Evolutionary conservation across 2,888 invertebrate species (phyloP), one percentile per base, ranked within the genome.

Genomic region (Omphaloscelis lunosa): DNA sequence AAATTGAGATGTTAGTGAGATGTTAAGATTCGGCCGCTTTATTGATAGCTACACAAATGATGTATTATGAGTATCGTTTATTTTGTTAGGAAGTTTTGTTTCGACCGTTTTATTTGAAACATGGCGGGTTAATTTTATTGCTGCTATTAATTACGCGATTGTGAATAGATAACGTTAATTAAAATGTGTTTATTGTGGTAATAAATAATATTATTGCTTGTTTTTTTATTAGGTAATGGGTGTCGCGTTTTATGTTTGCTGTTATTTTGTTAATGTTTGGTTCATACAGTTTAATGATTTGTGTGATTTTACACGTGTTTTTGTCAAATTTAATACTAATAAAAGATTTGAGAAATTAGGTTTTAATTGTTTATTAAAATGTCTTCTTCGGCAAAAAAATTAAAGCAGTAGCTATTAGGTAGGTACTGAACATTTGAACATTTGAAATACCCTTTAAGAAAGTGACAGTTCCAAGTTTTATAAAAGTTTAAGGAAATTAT

Each of bases 41-140:
- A 96, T 96, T 96, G 95, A 96, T 96, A 90, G 94, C 93, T 95
- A 96, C 95, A 96, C 93, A 94, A 93, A 94, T 95, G 95, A 95
- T 95, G 91, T 94, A 95, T 95, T 95, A 95, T 94, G 93, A 87
- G 87, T 90, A 89, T 92, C 93, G 93, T 95, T 95, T 94, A 93
- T 95, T 93, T 93, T 91, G 89, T 91, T 91, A 87, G 85, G 77
- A 87, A 90, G 89, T 90, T 91, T 91, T 90, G 91, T 91, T 86
- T 89, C 86, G 78, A 87, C 74, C 88, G 90, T 90, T 90, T 91
- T 90, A 89, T 89, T 89, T 85, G 87, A 90, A 91, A 90, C 86
- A 92, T 89, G 86, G 88, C 89, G 90, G 90, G 89, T 91, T 90
- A 91, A 92, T 92, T 91, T 92, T 91, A 93, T 91, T 89, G 74